Evolutionary conservation across 2,888 invertebrate species (phyloP), one percentile per base, ranked within the genome.

Genomic region (Antitype chi): DNA sequence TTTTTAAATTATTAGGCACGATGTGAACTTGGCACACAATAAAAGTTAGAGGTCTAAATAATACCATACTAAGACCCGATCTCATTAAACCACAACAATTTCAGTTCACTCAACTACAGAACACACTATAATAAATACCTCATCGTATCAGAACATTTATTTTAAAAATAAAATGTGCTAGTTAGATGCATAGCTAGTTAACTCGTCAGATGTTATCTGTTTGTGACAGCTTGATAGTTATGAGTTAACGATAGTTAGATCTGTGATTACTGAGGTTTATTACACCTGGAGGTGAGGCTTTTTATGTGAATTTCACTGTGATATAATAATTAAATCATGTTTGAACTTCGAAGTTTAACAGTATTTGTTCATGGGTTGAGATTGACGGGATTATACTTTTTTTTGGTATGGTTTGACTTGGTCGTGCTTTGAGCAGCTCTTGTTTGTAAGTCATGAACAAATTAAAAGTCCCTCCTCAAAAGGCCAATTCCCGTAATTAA

Each of bases 131-230:
- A 17, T 62, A 67, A 49, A 38, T 7, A 32, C 23, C 23, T 15
- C 8, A 67, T 62, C 11, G 15, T 53, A 76, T 52, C 23, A 20
- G 9, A 60, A 57, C 0, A 70, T 78, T 32, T 53, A 47, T 68
- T 64, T 55, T 2, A 43, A 71, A 78, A 71, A 62, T 78, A 55
- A 69, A 70, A 62, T 67, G 49, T 49, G 55, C 43, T 32, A 70
- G 78, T 55, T 43, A 59, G 32, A 70, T 60, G 28, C 63, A 13
- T 7, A 53, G 49, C 73, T 59, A 66, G 85, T 84, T 84, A 82
- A 59, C 82, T 78, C 81, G 25, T 85, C 73, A 74, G 83, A 85
- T 85, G 7, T 0, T 60, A 82, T 85, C 83, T 52, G 6, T 11
- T 3, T 74, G 55, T 74, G 86, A 82, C 78, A 78, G 84, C 69